Evolutionary conservation across 2,888 invertebrate genomes (phyloP).

Genomic region (Aphodius granarius): DNA sequence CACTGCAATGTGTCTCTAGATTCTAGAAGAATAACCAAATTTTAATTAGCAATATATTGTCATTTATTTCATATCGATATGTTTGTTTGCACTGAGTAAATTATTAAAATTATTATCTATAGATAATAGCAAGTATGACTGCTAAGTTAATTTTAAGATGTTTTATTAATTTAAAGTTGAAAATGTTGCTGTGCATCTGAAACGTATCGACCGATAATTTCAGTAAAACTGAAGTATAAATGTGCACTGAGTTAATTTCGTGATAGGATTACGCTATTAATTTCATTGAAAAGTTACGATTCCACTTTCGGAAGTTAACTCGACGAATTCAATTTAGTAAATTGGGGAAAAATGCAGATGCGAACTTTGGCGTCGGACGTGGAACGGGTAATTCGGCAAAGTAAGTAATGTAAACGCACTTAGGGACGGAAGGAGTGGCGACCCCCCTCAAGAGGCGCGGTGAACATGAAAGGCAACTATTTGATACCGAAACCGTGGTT

Average conservation of each 20-base stretch:
- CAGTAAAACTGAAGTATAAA: neutral
- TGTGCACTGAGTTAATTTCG: neutral
- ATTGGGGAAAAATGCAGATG: neutral
- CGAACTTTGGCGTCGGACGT: neutral
- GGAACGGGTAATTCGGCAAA: neutral
- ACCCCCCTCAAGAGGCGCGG: neutral
- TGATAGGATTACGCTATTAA: neutral
- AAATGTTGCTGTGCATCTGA: too few species aligned
- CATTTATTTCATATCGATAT: too few species aligned
- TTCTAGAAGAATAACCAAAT: too few species aligned
- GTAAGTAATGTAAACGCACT: conserved; percentile 6
- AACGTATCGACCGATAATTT: too few species aligned
- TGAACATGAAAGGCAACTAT: conserved; percentile 16
- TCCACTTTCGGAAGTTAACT: neutral
- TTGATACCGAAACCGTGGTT: conserved; percentile 10
- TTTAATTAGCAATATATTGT: too few species aligned
- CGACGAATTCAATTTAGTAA: neutral
- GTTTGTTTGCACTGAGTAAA: too few species aligned
- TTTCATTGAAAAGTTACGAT: neutral
- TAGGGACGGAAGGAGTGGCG: neutral
- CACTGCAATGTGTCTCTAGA: too few species aligned
- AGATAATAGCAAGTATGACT: too few species aligned
- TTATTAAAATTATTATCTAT: too few species aligned
- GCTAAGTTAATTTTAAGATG: too few species aligned
- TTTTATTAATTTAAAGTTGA: too few species aligned